phyloP scores from a whole-genome alignment of 1,140 invertebrate species.

The Myzus persicae region DNA sequence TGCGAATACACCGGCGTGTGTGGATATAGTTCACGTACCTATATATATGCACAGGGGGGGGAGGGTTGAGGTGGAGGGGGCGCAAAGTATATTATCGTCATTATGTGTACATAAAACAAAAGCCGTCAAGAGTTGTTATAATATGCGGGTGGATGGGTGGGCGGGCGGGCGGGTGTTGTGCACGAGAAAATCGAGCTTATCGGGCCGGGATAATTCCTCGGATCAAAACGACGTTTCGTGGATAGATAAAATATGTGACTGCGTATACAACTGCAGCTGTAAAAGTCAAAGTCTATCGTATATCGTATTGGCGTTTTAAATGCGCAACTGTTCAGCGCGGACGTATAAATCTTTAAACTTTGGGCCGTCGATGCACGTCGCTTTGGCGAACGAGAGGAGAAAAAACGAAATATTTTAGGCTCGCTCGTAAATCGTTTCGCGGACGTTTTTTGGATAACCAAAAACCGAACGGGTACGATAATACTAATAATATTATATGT shows the following conservation, averaged over 20 bases:
- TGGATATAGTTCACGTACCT: background rate
- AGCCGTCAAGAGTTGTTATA: background rate
- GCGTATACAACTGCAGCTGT: background rate
- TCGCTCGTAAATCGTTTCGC: background rate
- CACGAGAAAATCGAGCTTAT: constrained; percentile 1
- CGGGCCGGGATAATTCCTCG: too few relatives aligned
- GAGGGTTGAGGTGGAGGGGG: background rate
- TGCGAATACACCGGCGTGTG: background rate
- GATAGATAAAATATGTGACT: background rate
- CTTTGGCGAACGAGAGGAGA: background rate
- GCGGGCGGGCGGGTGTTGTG: too few relatives aligned
- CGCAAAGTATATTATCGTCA: background rate
- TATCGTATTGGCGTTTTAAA: constrained; percentile 24
- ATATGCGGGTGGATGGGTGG: too few relatives aligned
- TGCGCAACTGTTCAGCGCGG: background rate
- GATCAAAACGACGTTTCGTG: background rate
- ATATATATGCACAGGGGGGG: background rate
- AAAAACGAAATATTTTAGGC: background rate
- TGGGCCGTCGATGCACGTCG: background rate
- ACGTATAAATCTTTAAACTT: constrained; percentile 23
- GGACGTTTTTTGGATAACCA: background rate
- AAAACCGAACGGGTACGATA: too few relatives aligned
- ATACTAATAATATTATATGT: too few relatives aligned
- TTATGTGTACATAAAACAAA: background rate
- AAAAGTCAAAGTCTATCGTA: constrained; percentile 30